A percentile compares a stretch with the other conserved stretches of the same genome.
Evolutionary conservation across 2,888 invertebrate genomes (phyloP).

Genomic region (Drosophila gaucha): DNA sequence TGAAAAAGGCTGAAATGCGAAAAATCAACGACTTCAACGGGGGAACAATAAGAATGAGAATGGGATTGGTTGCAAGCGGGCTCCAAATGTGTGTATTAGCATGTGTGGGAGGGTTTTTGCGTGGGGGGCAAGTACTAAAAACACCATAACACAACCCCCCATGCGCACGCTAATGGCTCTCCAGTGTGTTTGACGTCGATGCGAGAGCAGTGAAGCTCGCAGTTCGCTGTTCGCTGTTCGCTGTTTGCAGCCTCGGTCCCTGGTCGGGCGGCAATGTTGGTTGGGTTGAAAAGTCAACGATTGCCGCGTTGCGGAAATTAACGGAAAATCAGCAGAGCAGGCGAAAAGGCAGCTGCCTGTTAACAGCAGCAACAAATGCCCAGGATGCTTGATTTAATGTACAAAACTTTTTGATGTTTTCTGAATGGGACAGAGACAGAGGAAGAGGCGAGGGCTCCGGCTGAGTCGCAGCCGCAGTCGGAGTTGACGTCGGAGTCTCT

Average conservation of each 20-base stretch:
- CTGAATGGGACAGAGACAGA: slow-evolving; percentile 19
- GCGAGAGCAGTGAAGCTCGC: background rate
- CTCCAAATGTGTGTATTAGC: slow-evolving; percentile 53
- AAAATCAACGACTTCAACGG: slow-evolving; percentile 72
- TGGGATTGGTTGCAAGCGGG: slow-evolving; percentile 14
- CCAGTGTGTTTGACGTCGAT: slow-evolving; percentile 63
- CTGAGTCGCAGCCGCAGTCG: background rate
- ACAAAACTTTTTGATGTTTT: slow-evolving; percentile 75
- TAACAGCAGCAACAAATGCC: slow-evolving; percentile 71
- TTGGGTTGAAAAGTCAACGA: slow-evolving; percentile 75
- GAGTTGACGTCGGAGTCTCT: background rate
- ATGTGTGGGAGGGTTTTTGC: slow-evolving; percentile 36
- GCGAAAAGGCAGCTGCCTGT: slow-evolving; percentile 53
- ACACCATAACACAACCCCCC: slow-evolving; percentile 44
- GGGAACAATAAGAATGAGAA: slow-evolving; percentile 41
- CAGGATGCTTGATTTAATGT: slow-evolving; percentile 79
- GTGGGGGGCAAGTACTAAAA: slow-evolving; percentile 38
- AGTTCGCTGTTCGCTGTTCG: background rate
- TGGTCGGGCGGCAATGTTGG: no score
- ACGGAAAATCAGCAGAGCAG: slow-evolving; percentile 73
- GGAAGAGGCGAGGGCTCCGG: background rate
- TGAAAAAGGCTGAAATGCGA: slow-evolving; percentile 72
- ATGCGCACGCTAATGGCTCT: slow-evolving; percentile 70
- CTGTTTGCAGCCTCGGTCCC: slow-evolving; percentile 16
- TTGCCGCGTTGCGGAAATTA: slow-evolving; percentile 79